Evolutionary conservation across 2,888 invertebrate genomes (phyloP), one percentile per base, ranked within the genome.

Genomic region (Physocephala rufipes): DNA sequence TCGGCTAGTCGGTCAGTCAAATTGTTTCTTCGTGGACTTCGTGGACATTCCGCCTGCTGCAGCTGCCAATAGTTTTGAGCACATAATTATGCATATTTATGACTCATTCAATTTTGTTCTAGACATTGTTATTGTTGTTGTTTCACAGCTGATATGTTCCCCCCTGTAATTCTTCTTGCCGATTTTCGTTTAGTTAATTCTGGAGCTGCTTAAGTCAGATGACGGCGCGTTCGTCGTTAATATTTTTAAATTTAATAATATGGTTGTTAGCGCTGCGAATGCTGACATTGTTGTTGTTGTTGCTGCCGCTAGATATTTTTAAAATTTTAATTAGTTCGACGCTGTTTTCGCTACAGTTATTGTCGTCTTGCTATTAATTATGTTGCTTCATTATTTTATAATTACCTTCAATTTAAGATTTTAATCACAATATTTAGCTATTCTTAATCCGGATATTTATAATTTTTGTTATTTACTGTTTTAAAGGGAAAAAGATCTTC

Each of bases 341-440:
- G 66, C n/a, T n/a, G n/a, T n/a, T n/a, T n/a, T n/a, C n/a, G n/a
- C n/a, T n/a, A n/a, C n/a, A n/a, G n/a, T n/a, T n/a, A n/a, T n/a
- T n/a, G n/a, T n/a, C n/a, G n/a, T n/a, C n/a, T n/a, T n/a, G n/a
- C n/a, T n/a, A n/a, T n/a, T n/a, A 51, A 61, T 47, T 47, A 72
- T n/a, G 49, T 49, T n/a, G 16, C 16, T 55, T 81, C 82, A 81
- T 80, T 79, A 81, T 80, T 79, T 79, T 79, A 81, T 79, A 81
- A 81, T 81, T 81, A 82, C 82, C 80, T 73, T 71, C 55, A 67
- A 67, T 70, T 72, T 72, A 71, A 71, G 67, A 68, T 63, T 43
- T 67, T 71, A 66, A 63, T 51, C 19, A 70, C 5, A 7, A 9
- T 36, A n/a, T n/a, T n/a, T n/a, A n/a, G n/a, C n/a, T n/a, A n/a